These are phyloP conservation scores for Leistus spinibarbis DNA, from an alignment of 2,888 invertebrate species.

Conservation along the genomic window DNA sequence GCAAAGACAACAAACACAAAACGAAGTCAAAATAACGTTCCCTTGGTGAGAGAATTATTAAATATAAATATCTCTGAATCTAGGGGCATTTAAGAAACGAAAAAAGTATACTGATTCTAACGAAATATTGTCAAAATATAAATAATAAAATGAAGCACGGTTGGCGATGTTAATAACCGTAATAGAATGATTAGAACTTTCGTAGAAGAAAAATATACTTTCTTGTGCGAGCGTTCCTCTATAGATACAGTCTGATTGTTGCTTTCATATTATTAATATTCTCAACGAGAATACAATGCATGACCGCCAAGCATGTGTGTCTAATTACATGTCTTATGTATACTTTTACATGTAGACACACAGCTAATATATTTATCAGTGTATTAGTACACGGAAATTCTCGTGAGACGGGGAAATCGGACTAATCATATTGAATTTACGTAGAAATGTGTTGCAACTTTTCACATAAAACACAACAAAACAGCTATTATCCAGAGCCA, in stretches of 20 bases:
- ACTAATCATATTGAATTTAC: too few species aligned
- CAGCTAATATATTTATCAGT: background rate
- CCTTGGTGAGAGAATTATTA: too few species aligned
- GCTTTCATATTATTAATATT: conserved; percentile 39
- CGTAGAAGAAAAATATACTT: background rate
- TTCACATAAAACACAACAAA: too few species aligned
- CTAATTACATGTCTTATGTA: conserved; percentile 30
- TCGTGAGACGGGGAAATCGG: too few species aligned
- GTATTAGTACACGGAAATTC: background rate
- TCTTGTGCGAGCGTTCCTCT: background rate
- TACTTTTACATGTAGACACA: background rate
- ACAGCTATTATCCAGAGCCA: too few species aligned
- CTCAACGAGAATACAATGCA: conserved; percentile 28
- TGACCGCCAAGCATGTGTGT: conserved; percentile 38
- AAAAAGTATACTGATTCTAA: too few species aligned
- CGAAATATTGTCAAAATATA: too few species aligned
- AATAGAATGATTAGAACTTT: background rate
- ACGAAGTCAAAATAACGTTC: too few species aligned
- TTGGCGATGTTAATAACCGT: background rate
- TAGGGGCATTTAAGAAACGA: too few species aligned
- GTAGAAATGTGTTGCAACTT: too few species aligned
- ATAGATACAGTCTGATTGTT: conserved; percentile 31
- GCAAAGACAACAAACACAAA: too few species aligned
- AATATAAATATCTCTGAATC: too few species aligned
- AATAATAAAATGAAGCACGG: background rate